Evolutionary conservation across 2,797 vertebrate species (phyloP).

Genomic region (Gymnocypris eckloni): DNA sequence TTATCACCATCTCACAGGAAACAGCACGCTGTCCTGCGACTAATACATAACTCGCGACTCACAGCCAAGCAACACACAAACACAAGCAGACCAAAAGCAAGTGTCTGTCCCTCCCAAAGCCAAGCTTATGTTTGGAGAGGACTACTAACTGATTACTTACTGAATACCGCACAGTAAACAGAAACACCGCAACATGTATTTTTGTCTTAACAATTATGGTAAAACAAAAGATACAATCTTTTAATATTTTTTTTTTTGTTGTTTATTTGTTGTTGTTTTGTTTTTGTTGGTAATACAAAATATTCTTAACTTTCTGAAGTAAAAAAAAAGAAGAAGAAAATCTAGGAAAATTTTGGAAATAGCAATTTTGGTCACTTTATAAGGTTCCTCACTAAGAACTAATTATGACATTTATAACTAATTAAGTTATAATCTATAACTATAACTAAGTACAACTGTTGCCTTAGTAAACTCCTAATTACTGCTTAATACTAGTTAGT

Average conservation of each 20-base stretch:
- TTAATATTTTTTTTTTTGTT: neutral
- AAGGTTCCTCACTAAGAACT: no score
- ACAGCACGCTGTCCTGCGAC: slow-evolving; percentile 69
- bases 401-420: no score
- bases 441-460: neutral
- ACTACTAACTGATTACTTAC: neutral
- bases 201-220: neutral
- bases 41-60: slow-evolving; percentile 68
- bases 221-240: neutral
- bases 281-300: neutral
- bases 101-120: neutral
- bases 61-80: slow-evolving; percentile 56
- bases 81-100: neutral
- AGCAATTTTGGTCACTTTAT: no score
- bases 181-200: no score
- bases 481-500: neutral
- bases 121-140: neutral
- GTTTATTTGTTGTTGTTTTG: no score
- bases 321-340: no score
- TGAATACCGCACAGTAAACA: neutral
- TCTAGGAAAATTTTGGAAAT: no score
- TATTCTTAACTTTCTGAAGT: neutral
- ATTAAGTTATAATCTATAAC: no score
- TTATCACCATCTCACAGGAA: slow-evolving; percentile 77
- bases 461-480: neutral